Conservation (phyloP, 2,888 invertebrate species). For the Limnephilus auricula region DNA sequence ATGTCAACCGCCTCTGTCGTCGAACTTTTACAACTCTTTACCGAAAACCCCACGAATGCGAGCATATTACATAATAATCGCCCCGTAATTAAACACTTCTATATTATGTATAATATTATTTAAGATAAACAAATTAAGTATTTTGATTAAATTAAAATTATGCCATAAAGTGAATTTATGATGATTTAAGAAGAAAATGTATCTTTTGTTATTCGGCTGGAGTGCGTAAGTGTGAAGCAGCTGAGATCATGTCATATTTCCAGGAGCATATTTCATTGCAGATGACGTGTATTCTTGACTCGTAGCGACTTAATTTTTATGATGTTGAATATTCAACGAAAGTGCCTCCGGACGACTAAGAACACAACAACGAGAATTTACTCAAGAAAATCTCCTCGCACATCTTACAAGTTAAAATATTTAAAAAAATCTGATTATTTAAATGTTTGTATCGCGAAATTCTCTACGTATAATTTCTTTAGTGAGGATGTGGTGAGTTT, state of each 20-base stretch:
- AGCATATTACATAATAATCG: background rate
- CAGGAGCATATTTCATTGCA: constrained; percentile 8
- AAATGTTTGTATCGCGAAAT: background rate
- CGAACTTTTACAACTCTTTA: background rate
- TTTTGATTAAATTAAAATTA: background rate
- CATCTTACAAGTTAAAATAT: background rate
- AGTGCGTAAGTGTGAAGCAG: constrained; percentile 6
- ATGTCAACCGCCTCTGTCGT: background rate
- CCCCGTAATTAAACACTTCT: background rate
- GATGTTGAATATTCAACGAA: background rate
- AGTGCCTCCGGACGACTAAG: background rate
- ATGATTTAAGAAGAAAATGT: too few species aligned
- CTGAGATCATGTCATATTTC: constrained; percentile 13
- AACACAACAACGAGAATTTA: background rate
- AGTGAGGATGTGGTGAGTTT: background rate
- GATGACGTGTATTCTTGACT: background rate
- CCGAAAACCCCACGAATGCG: background rate
- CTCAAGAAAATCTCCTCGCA: background rate
- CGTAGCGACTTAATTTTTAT: constrained; percentile 10
- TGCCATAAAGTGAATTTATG: too few species aligned
- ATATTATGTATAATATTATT: background rate
- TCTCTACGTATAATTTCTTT: background rate
- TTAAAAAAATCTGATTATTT: background rate
- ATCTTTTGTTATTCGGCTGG: background rate
- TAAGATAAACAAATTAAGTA: background rate